Evolutionary conservation across 1,140 invertebrate species (phyloP), one percentile per base, ranked within the genome.

Genomic region (Olivierus martensii): DNA sequence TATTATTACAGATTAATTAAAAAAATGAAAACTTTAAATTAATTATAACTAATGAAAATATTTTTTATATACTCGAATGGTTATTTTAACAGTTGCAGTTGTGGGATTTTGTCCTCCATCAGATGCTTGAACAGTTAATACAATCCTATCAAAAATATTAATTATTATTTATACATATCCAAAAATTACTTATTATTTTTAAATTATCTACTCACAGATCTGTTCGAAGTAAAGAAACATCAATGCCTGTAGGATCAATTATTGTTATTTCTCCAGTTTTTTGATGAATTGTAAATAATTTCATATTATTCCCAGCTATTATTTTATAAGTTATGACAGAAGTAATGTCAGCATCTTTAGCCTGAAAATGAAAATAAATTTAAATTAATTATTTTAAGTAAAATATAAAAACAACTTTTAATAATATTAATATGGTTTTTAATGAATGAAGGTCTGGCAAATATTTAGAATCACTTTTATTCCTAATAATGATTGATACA

Each of bases 261-360:
- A 86, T 78, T 1, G 71, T 72, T 39, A 87, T 78, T 69, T 81
- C 79, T 4, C 83, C 83, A 28, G 75, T 75, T 52, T 74, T 69
- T 1, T 74, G 66, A 63, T 86, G 79, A 39, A 87, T 78, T 52
- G 69, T 73, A 63, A 87, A 86, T 15, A 83, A 69, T 47, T 77
- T 72, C 3, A 74, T 67, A 15, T 73, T 67, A 49, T 81, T 77
- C 2, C 81, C 81, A 6, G 73, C 76, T 36, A 81, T 70, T 42
- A 87, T 77, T 1, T 76, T 78, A 66, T 90, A 91, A 9, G 74
- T 78, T 9, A 90, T 77, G 53, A 81, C 79, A 0, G 87, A 88
- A 1, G 83, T 82, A 52, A 80, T 80, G 63, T 91, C 87, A 2
- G 77, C 74, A 70, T 91, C 87, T 14, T 76, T 73, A 0, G 87